These are phyloP conservation scores for Platycheirus rosarum DNA, from an alignment of 2,888 invertebrate species.

Conservation along the genomic window DNA sequence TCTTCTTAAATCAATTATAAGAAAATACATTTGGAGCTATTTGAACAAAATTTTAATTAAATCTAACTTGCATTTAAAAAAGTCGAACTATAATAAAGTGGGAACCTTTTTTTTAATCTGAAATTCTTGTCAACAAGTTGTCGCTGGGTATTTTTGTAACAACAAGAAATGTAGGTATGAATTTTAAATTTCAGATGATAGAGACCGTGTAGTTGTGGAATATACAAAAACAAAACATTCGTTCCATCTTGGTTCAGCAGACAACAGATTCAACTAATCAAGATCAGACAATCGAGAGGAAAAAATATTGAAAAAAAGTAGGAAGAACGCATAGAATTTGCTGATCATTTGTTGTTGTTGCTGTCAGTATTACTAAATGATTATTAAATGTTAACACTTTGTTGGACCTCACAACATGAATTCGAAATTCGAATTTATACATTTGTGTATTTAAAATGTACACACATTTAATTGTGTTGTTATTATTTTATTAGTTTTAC, in stretches of 20 bases:
- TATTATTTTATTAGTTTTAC: constrained; percentile 29
- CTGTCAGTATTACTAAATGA: constrained; percentile 54
- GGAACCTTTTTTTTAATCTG: constrained; percentile 38
- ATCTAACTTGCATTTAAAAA: no score
- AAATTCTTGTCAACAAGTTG: constrained; percentile 44
- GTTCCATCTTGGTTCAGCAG: constrained; percentile 1
- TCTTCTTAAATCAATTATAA: no score
- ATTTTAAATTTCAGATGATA: constrained; percentile 12
- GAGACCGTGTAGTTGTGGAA: constrained; percentile 14
- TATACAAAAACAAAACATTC: constrained; percentile 25
- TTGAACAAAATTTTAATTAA: no score
- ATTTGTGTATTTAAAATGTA: background rate
- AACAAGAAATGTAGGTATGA: constrained; percentile 3
- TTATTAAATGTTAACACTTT: constrained; percentile 63
- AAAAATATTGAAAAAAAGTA: constrained; percentile 7
- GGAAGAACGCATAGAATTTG: constrained; percentile 45
- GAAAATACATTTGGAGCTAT: no score
- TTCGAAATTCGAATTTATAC: constrained; percentile 55
- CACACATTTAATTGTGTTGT: constrained; percentile 21
- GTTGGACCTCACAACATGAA: constrained; percentile 60
- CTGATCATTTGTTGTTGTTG: constrained; percentile 54
- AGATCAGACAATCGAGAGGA: constrained; percentile 2
- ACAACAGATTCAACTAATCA: constrained; percentile 17
- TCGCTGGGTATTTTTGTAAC: constrained; percentile 30
- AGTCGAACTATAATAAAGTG: no score